These are phyloP conservation scores for Lithobius niger DNA, from an alignment of 1,140 invertebrate genomes.

Conservation along the genomic window DNA sequence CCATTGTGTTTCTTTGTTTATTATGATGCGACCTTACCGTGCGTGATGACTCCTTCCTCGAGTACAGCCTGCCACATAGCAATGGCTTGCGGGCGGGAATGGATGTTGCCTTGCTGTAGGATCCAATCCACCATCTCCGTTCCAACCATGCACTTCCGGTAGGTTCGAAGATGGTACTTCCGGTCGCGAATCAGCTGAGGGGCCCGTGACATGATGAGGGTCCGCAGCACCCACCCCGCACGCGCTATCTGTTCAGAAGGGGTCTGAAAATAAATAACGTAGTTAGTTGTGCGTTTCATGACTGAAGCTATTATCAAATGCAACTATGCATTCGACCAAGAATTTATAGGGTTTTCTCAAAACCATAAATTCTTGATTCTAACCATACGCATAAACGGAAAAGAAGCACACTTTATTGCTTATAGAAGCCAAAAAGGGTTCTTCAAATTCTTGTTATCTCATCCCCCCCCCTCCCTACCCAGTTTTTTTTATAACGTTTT, in stretches of 20 bases:
- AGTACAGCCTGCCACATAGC: conserved; percentile 74
- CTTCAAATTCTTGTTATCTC: too few relatives aligned
- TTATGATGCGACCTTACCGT: conserved; percentile 43
- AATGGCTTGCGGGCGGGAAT: conserved; percentile 53
- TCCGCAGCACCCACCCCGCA: conserved; percentile 54
- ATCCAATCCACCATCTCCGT: conserved; percentile 68
- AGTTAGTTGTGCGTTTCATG: too few relatives aligned
- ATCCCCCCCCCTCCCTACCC: too few relatives aligned
- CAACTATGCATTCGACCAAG: too few relatives aligned
- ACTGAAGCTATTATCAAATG: too few relatives aligned
- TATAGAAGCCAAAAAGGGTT: too few relatives aligned
- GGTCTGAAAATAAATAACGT: conserved; percentile 28
- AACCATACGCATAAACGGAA: too few relatives aligned
- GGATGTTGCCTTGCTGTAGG: conserved; percentile 35
- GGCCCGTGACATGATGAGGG: conserved; percentile 46
- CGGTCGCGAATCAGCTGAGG: conserved; percentile 48
- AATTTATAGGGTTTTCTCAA: too few relatives aligned
- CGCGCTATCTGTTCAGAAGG: conserved; percentile 48
- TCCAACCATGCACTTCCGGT: conserved; percentile 40
- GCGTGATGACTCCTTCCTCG: conserved; percentile 62
- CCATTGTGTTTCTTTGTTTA: too few relatives aligned
- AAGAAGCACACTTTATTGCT: too few relatives aligned
- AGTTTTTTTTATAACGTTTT: too few relatives aligned
- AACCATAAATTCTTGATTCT: too few relatives aligned
- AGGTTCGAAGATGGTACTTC: conserved; percentile 36